These are phyloP conservation scores for Cranoglanis bouderius DNA, from an alignment of 2,113 vertebrate species.

Conservation along the genomic window DNA sequence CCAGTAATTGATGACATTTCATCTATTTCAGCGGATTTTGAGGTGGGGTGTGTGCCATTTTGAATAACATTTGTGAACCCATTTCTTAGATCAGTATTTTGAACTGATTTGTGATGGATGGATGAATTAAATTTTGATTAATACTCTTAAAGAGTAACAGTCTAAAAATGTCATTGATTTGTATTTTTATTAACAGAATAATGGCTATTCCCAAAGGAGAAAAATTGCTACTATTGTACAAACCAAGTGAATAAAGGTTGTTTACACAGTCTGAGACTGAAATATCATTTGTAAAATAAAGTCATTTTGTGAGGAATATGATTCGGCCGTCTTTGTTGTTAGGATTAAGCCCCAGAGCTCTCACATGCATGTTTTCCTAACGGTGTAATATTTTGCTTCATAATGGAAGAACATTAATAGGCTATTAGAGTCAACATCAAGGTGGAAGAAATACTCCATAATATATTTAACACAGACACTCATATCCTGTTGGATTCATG, in stretches of 20 bases:
- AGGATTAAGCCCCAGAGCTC: slow-evolving; percentile 13
- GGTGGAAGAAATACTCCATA: slow-evolving; percentile 12
- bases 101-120: neutral
- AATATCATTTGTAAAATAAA: slow-evolving; percentile 24
- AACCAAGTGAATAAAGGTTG: neutral
- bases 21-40: neutral
- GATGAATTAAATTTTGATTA: neutral
- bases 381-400: slow-evolving; percentile 16
- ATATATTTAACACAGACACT: slow-evolving; percentile 23
- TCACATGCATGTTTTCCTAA: neutral
- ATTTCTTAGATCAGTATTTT: neutral
- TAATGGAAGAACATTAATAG: slow-evolving; percentile 36
- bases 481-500: slow-evolving; percentile 41
- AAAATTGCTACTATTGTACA: neutral
- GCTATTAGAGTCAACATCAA: slow-evolving; percentile 30
- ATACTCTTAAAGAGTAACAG: neutral
- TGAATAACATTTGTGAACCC: neutral
- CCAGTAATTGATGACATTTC: neutral
- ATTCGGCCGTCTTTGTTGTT: slow-evolving; percentile 20
- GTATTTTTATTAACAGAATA: neutral
- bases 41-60: neutral
- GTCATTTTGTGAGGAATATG: neutral
- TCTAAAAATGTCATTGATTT: neutral
- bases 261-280: slow-evolving; percentile 19
- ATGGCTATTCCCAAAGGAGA: neutral